Percentiles rank a stretch among this genome's conserved stretches.
These are phyloP conservation scores for Archivesica marissinica DNA, from an alignment of 1,140 invertebrate species.

Conservation along the genomic window DNA sequence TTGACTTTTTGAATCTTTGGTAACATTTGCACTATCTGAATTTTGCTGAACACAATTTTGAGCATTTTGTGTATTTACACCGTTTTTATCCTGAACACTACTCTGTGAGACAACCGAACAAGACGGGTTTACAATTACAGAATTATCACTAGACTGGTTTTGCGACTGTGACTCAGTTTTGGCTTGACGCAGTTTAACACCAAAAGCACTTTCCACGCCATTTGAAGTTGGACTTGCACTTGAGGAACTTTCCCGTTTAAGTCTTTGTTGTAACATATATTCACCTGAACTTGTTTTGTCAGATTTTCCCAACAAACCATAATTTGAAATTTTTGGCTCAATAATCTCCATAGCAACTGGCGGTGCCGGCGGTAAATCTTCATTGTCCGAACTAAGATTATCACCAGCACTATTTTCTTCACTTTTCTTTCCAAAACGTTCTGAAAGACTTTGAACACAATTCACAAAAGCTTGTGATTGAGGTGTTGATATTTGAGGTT, in stretches of 20 bases:
- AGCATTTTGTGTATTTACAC: constrained; percentile 30
- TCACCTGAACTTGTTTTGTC: constrained; percentile 63
- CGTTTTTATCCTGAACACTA: constrained; percentile 58
- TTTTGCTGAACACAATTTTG: constrained; percentile 53
- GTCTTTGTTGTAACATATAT: constrained; percentile 60
- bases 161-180: constrained; percentile 56
- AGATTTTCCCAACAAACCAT: constrained; percentile 76
- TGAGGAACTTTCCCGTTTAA: constrained; percentile 65
- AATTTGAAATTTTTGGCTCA: constrained; percentile 81
- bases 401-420: constrained; percentile 71
- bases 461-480: constrained; percentile 83
- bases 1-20: neutral
- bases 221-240: constrained; percentile 48
- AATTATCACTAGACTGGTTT: constrained; percentile 13
- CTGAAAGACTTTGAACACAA: constrained; percentile 84
- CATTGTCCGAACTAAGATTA: constrained; percentile 76
- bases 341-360: constrained; percentile 83
- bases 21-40: constrained; percentile 27
- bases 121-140: constrained; percentile 25
- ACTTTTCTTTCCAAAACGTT: constrained; percentile 81
- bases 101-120: neutral
- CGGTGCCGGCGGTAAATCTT: constrained; percentile 84
- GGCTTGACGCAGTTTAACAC: constrained; percentile 63
- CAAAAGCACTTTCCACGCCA: constrained; percentile 66
- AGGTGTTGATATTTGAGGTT: constrained; percentile 59